Evolutionary conservation across 2,888 invertebrate species (phyloP), one percentile per base, ranked within the genome.

Genomic region (Trissoscelio sp.): DNA sequence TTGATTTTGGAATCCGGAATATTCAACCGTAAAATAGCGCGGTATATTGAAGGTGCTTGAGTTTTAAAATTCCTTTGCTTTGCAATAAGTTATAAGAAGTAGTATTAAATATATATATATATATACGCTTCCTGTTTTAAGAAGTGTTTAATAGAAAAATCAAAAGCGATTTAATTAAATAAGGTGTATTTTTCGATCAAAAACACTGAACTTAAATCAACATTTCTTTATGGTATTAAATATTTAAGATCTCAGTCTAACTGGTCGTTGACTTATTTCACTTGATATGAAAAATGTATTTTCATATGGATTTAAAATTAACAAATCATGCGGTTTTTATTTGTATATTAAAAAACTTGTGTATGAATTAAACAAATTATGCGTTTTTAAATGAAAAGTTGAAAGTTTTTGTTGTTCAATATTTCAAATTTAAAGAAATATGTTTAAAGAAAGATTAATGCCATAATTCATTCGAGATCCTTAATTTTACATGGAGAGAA

Each of bases 1-100:
- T 78, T 81, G 74, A 70, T 74, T 81, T 78, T 57, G 78, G 78
- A 78, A 81, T 81, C 34, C 53, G 31, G 53, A 74, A 81, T 78
- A 81, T 81, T 74, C 60, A 62, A 44, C 74, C 51, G 22, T 57
- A 37, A 77, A 72, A 73, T 64, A 69, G 28, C 51, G 34, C 9
- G 24, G 44, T 4, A 22, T 31, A 57, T 62, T 48, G 34, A 22
- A 69, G 55, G 24, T 24, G 16, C 46, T 69, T 24, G 34, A 62
- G 55, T 37, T 53, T 69, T 60, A 55, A 42, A 73, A 73, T 58
- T 11, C 18, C 46, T 48, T 7, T 11, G 37, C 34, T 46, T 34
- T 51, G 75, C 42, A 42, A 31, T 67, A 37, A 42, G 34, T 60
- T 39, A 34, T 39, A 60, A 72, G 51, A 53, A 58, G 28, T 20